Conservation (phyloP, 2,888 invertebrate genomes). For the Tribolium freemani region DNA sequence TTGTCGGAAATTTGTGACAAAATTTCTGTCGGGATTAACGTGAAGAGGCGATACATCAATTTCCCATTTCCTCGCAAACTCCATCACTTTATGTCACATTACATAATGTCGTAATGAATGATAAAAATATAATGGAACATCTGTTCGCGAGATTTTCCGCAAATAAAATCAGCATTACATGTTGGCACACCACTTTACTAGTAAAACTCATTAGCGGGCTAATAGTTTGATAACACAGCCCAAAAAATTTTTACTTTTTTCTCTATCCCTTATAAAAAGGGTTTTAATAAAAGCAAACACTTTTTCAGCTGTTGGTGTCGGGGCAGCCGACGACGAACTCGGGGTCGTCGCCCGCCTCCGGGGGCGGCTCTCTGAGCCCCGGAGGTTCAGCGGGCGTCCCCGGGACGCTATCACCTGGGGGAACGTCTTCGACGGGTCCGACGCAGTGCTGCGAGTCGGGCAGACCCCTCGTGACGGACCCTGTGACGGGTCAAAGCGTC, state of each 20-base stretch:
- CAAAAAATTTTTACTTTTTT: neutral
- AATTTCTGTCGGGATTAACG: constrained; percentile 18
- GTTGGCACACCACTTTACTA: constrained; percentile 41
- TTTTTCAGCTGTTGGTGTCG: constrained; percentile 80
- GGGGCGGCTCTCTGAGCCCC: constrained; percentile 82
- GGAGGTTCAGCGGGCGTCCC: constrained; percentile 72
- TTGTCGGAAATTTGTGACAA: neutral
- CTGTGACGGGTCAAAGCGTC: constrained; percentile 92
- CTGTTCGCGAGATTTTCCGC: constrained; percentile 57
- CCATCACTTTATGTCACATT: constrained; percentile 60
- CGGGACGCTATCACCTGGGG: constrained; percentile 73
- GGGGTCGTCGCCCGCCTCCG: constrained; percentile 84
- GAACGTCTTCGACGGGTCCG: constrained; percentile 64
- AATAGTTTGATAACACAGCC: neutral
- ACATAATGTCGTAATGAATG: constrained; percentile 50
- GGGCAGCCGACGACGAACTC: constrained; percentile 82
- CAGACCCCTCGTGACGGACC: constrained; percentile 92
- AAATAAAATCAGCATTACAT: constrained; percentile 51
- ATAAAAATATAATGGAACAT: constrained; percentile 59
- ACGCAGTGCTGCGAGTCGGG: constrained; percentile 89
- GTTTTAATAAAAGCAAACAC: constrained; percentile 8
- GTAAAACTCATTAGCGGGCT: constrained; percentile 32
- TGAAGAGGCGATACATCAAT: constrained; percentile 58
- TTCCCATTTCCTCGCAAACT: constrained; percentile 57
- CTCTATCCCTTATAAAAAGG: too few species aligned